These are phyloP conservation scores for Pseudorhiza aurosa DNA, from an alignment of 30 jellyfish, hydroid and myxozoan genomes.

Conservation along the genomic window DNA sequence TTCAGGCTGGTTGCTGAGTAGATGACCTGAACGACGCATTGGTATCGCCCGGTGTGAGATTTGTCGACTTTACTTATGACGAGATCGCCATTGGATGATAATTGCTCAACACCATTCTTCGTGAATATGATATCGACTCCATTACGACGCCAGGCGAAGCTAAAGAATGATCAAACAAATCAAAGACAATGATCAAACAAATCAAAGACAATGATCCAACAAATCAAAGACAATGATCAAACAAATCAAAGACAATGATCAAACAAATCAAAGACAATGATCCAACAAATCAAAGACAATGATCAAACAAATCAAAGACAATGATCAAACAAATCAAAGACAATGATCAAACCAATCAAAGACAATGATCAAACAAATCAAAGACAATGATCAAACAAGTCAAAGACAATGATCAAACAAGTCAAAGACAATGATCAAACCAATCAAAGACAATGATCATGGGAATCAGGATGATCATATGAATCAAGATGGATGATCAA, in stretches of 20 bases:
- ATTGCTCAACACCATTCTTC: constrained; percentile 3
- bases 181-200: background rate
- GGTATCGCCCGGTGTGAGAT: constrained; percentile 68
- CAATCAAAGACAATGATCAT: too few species aligned
- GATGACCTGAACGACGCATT: constrained; percentile 65
- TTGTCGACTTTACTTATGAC: constrained; percentile 51
- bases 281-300: background rate
- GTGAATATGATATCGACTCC: constrained; percentile 59
- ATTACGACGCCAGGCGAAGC: constrained; percentile 71
- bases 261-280: too few species aligned
- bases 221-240: background rate
- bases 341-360: background rate
- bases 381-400: too few species aligned
- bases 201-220: background rate
- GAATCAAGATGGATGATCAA: too few species aligned
- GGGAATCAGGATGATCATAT: too few species aligned
- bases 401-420: too few species aligned
- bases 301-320: background rate
- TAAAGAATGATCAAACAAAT: background rate
- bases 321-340: background rate
- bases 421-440: too few species aligned
- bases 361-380: too few species aligned
- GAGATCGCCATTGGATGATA: constrained; percentile 68
- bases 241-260: too few species aligned
- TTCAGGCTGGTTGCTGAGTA: constrained; percentile 48